A percentile compares a stretch with the other conserved stretches of the same genome.
Evolutionary conservation across 92 coral and sea anemone genomes (phyloP).

Genomic region (Phymanthus crucifer): DNA sequence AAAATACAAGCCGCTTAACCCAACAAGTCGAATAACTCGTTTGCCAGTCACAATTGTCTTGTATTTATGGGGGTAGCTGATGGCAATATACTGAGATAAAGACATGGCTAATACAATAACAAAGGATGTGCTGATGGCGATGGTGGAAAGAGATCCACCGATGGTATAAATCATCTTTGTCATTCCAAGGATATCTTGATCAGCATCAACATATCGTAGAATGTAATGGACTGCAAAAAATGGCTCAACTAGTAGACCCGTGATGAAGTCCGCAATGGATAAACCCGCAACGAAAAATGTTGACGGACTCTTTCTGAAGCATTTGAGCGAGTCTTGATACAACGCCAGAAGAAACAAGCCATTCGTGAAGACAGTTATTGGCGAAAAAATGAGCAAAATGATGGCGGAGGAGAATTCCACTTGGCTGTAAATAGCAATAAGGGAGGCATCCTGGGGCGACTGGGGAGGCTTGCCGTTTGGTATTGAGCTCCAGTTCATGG

Average conservation of each 20-base stretch:
- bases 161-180: constrained; percentile 38
- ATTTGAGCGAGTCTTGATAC: constrained; percentile 62
- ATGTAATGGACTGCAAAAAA: constrained; percentile 56
- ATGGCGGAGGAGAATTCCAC: constrained; percentile 55
- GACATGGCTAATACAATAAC: constrained; percentile 70
- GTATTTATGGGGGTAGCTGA: constrained; percentile 61
- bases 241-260: constrained; percentile 78
- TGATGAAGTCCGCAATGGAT: constrained; percentile 66
- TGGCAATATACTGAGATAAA: constrained; percentile 67
- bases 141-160: constrained; percentile 61
- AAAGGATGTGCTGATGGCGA: constrained; percentile 68
- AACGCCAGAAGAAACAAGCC: constrained; percentile 60
- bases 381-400: constrained; percentile 50
- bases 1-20: constrained; percentile 60
- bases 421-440: constrained; percentile 38
- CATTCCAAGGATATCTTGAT: constrained; percentile 12
- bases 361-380: constrained; percentile 72
- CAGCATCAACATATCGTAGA: constrained; percentile 14
- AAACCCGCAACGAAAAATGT: constrained; percentile 67
- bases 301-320: constrained; percentile 69
- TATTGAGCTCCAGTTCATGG: neutral
- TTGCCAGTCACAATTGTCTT: constrained; percentile 49
- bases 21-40: constrained; percentile 49
- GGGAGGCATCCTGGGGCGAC: neutral
- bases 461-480: neutral